Evolutionary conservation across 2,113 vertebrate species (phyloP), one percentile per base, ranked within the genome.

Genomic region (Zeus faber): DNA sequence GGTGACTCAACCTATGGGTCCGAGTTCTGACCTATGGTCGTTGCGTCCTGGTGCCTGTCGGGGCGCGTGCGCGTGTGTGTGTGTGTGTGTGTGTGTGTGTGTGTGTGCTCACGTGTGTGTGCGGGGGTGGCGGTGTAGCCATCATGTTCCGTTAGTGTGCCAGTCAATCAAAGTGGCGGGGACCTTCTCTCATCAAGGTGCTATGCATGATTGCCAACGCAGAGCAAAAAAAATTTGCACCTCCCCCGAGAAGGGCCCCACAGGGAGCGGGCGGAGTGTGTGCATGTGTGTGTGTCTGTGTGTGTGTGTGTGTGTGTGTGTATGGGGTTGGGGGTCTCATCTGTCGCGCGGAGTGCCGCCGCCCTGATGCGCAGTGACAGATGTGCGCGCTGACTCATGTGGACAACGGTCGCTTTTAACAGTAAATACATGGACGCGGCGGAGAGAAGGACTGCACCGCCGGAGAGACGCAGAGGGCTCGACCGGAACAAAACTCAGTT

Each of bases 101-200:
- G n/a, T n/a, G n/a, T n/a, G n/a, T n/a, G n/a, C n/a, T n/a, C n/a
- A n/a, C n/a, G n/a, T n/a, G n/a, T n/a, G n/a, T n/a, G n/a, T n/a
- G n/a, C n/a, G n/a, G 27, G 27, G 27, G 27, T 31, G 27, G 6
- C n/a, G n/a, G 27, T 2, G 27, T 31, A 31, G 74, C 76, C 60
- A 61, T 90, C 83, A 48, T 65, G 58, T 85, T 70, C 13, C 14
- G 77, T 89, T 89, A 88, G 73, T 1, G 23, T 50, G 72, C 64
- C 70, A 79, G 82, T 89, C 89, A 87, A 80, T 88, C 89, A 91
- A n/a, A 73, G 45, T 59, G 47, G 53, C 56, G 43, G 65, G 79
- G 67, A 69, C 68, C 73, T 65, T 79, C 80, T 72, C 76, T 87
- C 80, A 81, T 87, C 78, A 87, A 88, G 84, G 82, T 81, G 79